Base-by-base conservation (phyloP, 2,888 invertebrate genomes). In the Mimas tiliae region DNA sequence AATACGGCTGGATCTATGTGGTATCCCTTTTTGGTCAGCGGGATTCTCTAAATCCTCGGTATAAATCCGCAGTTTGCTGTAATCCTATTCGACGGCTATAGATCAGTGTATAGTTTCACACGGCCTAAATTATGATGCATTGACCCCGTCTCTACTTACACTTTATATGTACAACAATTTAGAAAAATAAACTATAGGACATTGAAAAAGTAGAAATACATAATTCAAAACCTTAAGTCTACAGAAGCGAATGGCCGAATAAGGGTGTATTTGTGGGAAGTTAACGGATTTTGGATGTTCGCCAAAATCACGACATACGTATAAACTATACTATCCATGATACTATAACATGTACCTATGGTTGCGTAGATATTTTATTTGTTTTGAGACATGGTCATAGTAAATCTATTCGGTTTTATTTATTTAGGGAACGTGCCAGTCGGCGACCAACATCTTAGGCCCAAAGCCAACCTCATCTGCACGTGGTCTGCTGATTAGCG, bases 61-160 rank as follows among this genome's bases (percentile, higher is more conserved):
- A 88, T 91, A 92, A 90, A 88, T 88, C 87, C 87, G 83, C 80
- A 84, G 86, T 87, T 89, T 87, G 81, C 74, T 82, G 86, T 90
- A 88, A 92, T 90, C 89, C 85, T 73, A 89, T 87, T 83, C 81
- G 68, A 69, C 72, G 82, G 84, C 77, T 84, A 78, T 76, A 81
- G 84, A 85, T 85, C 84, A 81, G 80, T 80, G 73, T 77, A 79
- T 82, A 82, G 83, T 86, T 87, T 85, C 79, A 88, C 85, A 79
- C 80, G 81, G 81, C 81, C 82, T 78, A 83, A 83, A 82, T 77
- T 77, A 80, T 76, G 80, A 82, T 78, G 78, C 85, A 79, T 81
- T 85, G 83, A 85, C 82, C 82, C 73, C 67, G 65, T 71, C 58
- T 58, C 16, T 55, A n/a, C n/a, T n/a, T n/a, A 12, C 38, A 58